Evolutionary conservation across 2,113 vertebrate species (phyloP).

Genomic region (Corythoichthys haematopterus): DNA sequence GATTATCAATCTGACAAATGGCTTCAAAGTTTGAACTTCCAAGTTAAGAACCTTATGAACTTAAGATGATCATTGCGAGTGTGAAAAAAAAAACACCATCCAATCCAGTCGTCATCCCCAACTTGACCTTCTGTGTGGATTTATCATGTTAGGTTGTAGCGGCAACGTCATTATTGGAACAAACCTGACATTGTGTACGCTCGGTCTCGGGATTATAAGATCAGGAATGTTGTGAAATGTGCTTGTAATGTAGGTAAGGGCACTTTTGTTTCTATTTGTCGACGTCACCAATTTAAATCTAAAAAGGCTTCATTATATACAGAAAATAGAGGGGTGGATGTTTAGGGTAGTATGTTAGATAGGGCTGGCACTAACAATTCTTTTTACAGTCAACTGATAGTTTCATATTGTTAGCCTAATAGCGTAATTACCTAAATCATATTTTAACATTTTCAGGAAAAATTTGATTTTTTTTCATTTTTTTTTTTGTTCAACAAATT

Average conservation of each 20-base stretch:
- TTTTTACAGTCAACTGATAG: too few species aligned
- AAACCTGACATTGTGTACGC: slow-evolving; percentile 48
- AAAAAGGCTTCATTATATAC: too few species aligned
- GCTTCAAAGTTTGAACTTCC: neutral
- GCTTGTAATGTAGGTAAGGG: slow-evolving; percentile 5
- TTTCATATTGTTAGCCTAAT: too few species aligned
- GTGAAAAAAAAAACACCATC: slow-evolving; percentile 3
- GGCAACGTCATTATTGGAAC: slow-evolving; percentile 36
- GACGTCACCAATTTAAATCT: neutral
- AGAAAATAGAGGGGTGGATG: neutral
- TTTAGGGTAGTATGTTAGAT: neutral
- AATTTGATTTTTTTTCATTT: too few species aligned
- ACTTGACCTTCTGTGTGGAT: slow-evolving; percentile 1
- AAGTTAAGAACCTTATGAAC: neutral
- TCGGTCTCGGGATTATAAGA: slow-evolving; percentile 43
- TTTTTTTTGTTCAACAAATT: too few species aligned
- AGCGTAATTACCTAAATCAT: too few species aligned
- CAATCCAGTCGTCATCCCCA: slow-evolving; percentile 17
- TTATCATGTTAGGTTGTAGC: slow-evolving; percentile 25
- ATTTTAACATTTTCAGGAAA: too few species aligned
- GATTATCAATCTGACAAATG: neutral
- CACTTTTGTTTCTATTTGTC: slow-evolving; percentile 1
- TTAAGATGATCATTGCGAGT: neutral
- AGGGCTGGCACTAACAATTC: too few species aligned
- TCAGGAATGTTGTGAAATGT: slow-evolving; percentile 38